A percentile compares a stretch with the other conserved stretches of the same genome.
These are phyloP conservation scores for Dryobates pubescens DNA, from an alignment of 2,797 vertebrate genomes.

Conservation along the genomic window DNA sequence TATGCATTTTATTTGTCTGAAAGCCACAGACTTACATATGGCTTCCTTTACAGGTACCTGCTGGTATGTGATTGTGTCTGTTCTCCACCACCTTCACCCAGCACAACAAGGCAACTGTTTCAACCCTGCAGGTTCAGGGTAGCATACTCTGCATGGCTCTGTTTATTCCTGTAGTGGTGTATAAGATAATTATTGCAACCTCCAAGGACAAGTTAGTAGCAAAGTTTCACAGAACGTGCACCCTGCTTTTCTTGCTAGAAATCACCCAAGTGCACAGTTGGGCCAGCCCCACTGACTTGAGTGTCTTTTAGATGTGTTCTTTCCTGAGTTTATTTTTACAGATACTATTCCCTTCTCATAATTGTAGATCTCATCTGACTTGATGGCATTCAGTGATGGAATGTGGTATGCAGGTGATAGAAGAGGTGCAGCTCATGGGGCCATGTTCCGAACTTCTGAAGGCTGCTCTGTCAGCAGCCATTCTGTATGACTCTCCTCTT, in stretches of 20 bases:
- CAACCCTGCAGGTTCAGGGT: not conserved
- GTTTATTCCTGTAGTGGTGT: not conserved
- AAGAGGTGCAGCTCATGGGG: not conserved
- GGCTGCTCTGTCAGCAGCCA: not conserved
- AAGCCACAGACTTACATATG: constrained; percentile 10
- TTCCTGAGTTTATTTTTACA: not conserved
- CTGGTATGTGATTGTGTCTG: not conserved
- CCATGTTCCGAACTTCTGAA: not conserved
- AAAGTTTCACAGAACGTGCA: constrained; percentile 20
- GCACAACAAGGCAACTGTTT: not conserved
- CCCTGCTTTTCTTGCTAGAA: not conserved
- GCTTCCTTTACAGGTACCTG: not conserved
- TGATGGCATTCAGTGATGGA: not conserved
- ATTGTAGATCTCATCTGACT: not conserved
- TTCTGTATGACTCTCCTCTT: not conserved
- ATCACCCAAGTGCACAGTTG: not conserved
- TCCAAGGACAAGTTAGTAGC: constrained; percentile 19
- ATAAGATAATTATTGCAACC: not conserved
- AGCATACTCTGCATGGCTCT: not conserved
- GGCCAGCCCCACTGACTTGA: not conserved
- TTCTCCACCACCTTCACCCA: not conserved
- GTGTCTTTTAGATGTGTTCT: not conserved
- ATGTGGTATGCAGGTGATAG: not conserved
- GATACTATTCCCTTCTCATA: not conserved
- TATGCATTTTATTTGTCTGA: constrained; percentile 7